Conservation (phyloP, 2,888 invertebrate species). For the Deladenus siricidicola region DNA sequence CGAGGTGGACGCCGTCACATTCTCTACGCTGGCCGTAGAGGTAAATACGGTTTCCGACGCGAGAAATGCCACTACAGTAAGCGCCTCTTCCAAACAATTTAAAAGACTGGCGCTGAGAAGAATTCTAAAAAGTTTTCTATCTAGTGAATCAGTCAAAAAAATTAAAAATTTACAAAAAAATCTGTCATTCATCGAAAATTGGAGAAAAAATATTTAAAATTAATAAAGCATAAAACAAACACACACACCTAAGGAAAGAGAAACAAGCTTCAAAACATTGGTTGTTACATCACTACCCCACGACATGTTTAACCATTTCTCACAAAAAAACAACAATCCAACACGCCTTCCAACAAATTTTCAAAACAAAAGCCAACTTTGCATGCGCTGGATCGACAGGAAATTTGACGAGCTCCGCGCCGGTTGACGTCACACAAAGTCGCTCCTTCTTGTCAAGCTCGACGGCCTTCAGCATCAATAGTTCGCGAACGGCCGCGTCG, state of each 20-base stretch:
- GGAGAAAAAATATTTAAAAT: too few relatives aligned
- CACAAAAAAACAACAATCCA: background rate
- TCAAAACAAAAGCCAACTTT: conserved; percentile 69
- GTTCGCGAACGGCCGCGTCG: conserved; percentile 55
- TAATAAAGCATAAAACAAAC: conserved; percentile 2
- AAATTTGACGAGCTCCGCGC: conserved; percentile 77
- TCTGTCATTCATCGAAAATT: too few relatives aligned
- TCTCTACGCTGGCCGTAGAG: background rate
- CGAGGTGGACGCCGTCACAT: background rate
- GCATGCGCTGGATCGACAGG: conserved; percentile 84
- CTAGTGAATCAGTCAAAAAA: too few relatives aligned
- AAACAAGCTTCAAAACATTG: too few relatives aligned
- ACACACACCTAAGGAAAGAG: too few relatives aligned
- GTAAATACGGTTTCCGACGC: conserved; percentile 77
- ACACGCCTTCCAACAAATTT: too few relatives aligned
- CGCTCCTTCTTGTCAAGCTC: conserved; percentile 42
- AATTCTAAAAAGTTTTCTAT: conserved; percentile 19
- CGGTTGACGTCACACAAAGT: conserved; percentile 66
- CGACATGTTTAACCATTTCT: too few relatives aligned
- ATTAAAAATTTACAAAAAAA: too few relatives aligned
- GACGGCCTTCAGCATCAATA: conserved; percentile 63
- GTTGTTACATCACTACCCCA: too few relatives aligned
- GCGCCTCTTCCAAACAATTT: conserved; percentile 58
- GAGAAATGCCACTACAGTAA: conserved; percentile 76
- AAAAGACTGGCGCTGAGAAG: conserved; percentile 15